Evolutionary conservation across 2,113 vertebrate species (phyloP), one percentile per base, ranked within the genome.

Genomic region (Suricata suricatta): DNA sequence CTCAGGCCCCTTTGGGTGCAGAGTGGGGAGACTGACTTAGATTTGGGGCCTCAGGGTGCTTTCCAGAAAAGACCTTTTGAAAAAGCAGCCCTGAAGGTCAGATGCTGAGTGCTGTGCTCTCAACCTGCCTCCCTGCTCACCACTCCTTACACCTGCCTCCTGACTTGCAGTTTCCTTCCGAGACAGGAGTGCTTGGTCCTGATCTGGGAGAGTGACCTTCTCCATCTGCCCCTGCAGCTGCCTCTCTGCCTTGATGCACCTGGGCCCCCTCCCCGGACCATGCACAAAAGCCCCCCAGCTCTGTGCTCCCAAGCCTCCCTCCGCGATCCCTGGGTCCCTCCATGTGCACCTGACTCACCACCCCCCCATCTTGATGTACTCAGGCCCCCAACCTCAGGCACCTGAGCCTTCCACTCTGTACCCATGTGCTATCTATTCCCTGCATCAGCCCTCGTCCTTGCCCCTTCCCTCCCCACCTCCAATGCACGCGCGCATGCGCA

Each of bases 121-220:
- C 88, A 29, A 19, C 76, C 88, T 63, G 79, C 29, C 35, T 38
- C 27, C 16, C 21, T 25, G 38, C 69, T 63, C 95, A 74, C 69
- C 29, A 89, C 33, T 5, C 4, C 31, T 29, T 38, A 19, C 60
- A 82, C 79, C 79, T 79, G 93, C 31, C 57, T 60, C 74, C 60
- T 77, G 96, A 41, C n/a, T 72, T 83, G 41, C 19, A 7, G 17
- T 88, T 93, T 60, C 71, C 66, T 94, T 76, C 57, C 76, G n/a
- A 47, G 54, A 68, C 54, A 27, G 47, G 41, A 35, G 16, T 0
- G 0, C 47, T 57, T 57, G 27, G 16, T 41, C 5, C 66, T 16
- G 15, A 19, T 10, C 41, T 7, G 31, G 50, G 41, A 88, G 72
- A 35, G 14, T 33, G 41, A 14, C 11, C 35, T 25, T 38, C 38